Evolutionary conservation across 2,797 vertebrate species (phyloP), one percentile per base, ranked within the genome.

Genomic region (Pseudochaenichthys georgianus): DNA sequence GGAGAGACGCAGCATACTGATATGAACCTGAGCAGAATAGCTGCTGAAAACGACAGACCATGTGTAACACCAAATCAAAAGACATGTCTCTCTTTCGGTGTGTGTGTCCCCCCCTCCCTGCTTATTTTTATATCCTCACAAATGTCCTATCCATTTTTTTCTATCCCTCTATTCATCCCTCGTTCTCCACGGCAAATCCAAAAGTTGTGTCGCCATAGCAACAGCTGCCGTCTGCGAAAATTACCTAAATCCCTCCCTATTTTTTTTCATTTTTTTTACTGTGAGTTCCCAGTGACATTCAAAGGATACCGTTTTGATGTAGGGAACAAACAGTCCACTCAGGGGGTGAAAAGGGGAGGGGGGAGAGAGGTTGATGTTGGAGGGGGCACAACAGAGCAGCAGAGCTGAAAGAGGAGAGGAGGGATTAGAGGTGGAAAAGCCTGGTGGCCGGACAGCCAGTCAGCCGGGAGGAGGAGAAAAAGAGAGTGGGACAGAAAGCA

Each of bases 161-260:
- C 70, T 73, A 76, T 84, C 88, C 85, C 81, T 89, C 90, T 89
- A 89, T 92, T 93, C 89, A 91, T 88, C 87, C 87, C 73, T 84
- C 59, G 62, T 83, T 85, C 80, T 90, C 78, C 75, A 83, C 79
- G 53, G 88, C 85, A 92, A 94, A 93, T 91, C 91, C 84, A 86
- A 95, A 95, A 95, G 91, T 94, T 95, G 91, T 89, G 91, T 95
- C 91, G 38, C 93, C 94, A 95, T 95, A 92, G 95, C 93, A 95
- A 95, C 94, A 95, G 92, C 94, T 94, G 88, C 91, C 79, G 70
- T 94, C 91, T 93, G 91, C 81, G 51, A 94, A 95, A 94, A 93
- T 91, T 93, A 93, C 92, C 91, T 87, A 93, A 91, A 94, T 94
- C 92, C 90, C 91, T 88, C 87, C 81, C 80, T 88, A 85, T 83